Evolutionary conservation across 2,888 invertebrate species (phyloP).

Genomic region (Drosophila rellima): DNA sequence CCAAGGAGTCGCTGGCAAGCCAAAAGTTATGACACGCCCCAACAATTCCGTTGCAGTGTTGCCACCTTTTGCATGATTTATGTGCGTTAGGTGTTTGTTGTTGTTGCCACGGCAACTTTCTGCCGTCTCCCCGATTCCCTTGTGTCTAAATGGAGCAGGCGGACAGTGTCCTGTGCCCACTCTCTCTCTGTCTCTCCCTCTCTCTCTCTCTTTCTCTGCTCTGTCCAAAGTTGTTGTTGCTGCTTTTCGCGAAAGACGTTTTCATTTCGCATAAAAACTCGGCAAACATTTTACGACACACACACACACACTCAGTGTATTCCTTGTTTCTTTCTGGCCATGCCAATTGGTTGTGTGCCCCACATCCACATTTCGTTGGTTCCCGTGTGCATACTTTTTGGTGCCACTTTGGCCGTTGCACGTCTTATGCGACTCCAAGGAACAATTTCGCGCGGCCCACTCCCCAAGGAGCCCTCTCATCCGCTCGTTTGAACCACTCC

Average conservation of each 20-base stretch:
- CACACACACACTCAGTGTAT: conserved; percentile 13
- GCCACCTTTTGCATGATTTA: conserved; percentile 79
- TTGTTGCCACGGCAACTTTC: conserved; percentile 38
- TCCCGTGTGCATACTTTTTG: conserved; percentile 79
- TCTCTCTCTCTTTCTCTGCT: not conserved
- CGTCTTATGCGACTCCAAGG: conserved; percentile 86
- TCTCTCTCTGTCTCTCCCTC: not conserved
- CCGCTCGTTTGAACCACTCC: conserved; percentile 11
- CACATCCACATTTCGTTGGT: conserved; percentile 55
- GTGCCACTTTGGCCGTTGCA: conserved; percentile 81
- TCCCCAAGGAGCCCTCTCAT: conserved; percentile 63
- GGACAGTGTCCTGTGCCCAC: conserved; percentile 20
- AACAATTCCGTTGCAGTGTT: conserved; percentile 42
- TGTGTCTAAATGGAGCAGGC: conserved; percentile 33
- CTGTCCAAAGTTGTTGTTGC: conserved; percentile 16
- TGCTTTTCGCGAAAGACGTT: conserved; percentile 66
- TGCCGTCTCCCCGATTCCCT: conserved; percentile 19
- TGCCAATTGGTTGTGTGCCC: conserved; percentile 79
- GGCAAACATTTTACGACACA: conserved; percentile 66
- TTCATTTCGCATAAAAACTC: conserved; percentile 66
- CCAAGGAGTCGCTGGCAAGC: conserved; percentile 36
- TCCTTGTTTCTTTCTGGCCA: conserved; percentile 28
- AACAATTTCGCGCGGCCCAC: conserved; percentile 84
- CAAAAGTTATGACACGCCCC: conserved; percentile 75
- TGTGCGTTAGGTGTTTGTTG: conserved; percentile 74